These are phyloP conservation scores for Oscheius sp. DNA, from an alignment of 2,888 invertebrate species.

Conservation along the genomic window DNA sequence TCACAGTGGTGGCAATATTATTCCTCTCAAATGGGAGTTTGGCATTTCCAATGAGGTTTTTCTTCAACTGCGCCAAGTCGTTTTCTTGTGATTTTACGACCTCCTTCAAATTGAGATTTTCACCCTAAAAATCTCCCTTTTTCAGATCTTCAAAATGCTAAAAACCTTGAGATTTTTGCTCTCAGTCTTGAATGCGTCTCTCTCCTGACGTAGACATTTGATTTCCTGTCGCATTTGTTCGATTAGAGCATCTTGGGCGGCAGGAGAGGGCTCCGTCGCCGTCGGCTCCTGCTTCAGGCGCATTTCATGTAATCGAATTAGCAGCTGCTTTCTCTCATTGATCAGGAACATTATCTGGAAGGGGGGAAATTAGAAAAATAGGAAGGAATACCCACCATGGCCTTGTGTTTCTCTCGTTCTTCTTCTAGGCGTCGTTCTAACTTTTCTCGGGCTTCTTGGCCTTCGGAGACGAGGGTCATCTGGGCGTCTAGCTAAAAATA, in stretches of 20 bases:
- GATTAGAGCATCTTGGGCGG: conserved; percentile 41
- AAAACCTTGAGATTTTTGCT: conserved; percentile 47
- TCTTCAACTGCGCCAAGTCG: conserved; percentile 46
- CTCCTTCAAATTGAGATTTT: conserved; percentile 48
- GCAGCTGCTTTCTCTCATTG: conserved; percentile 60
- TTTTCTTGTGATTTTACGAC: conserved; percentile 51
- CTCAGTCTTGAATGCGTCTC: conserved; percentile 43
- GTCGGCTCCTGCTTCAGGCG: conserved; percentile 38
- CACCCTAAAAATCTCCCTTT: conserved; percentile 23
- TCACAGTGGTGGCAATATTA: conserved; percentile 11
- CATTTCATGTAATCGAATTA: conserved; percentile 58
- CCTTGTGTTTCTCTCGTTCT: conserved; percentile 61
- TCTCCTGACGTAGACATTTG: conserved; percentile 44
- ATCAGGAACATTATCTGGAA: conserved; percentile 51
- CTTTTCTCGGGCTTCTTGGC: conserved; percentile 46
- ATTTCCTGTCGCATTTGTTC: conserved; percentile 54
- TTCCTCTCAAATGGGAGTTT: conserved; percentile 18
- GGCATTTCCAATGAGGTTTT: conserved; percentile 34
- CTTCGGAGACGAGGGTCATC: conserved; percentile 44
- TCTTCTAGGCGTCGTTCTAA: conserved; percentile 46
- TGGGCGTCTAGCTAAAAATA: conserved; percentile 55
- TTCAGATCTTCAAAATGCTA: neutral
- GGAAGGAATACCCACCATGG: conserved; percentile 41
- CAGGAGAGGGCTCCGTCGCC: conserved; percentile 36
- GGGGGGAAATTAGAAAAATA: neutral